These are phyloP conservation scores for Solenopsis invicta DNA, from an alignment of 1,140 invertebrate species.

Conservation along the genomic window DNA sequence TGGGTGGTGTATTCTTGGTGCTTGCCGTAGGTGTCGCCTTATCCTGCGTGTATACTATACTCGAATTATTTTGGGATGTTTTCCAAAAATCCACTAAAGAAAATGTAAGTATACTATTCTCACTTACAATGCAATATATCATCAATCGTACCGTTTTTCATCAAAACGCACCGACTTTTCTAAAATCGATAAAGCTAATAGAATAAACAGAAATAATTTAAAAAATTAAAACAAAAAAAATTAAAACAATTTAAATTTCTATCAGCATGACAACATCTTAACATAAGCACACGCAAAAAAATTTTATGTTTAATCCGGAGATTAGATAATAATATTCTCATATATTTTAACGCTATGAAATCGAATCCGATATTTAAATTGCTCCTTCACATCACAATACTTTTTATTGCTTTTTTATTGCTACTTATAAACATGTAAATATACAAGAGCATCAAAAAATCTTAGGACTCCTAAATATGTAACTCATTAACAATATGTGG, in stretches of 20 bases:
- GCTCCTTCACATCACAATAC: too few species aligned
- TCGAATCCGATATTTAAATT: too few species aligned
- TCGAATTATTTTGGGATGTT: conserved; percentile 80
- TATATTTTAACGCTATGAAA: too few species aligned
- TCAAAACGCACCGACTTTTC: neutral
- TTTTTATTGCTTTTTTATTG: too few species aligned
- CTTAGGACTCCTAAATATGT: too few species aligned
- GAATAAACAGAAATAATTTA: neutral
- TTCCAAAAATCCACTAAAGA: conserved; percentile 83
- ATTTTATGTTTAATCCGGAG: too few species aligned
- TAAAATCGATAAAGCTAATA: neutral
- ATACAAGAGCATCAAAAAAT: too few species aligned
- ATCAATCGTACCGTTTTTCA: neutral
- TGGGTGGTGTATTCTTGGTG: conserved; percentile 90
- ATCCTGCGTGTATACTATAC: conserved; percentile 75
- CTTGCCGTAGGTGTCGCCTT: conserved; percentile 84
- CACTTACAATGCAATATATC: conserved; percentile 5
- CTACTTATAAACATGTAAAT: too few species aligned
- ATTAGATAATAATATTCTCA: too few species aligned
- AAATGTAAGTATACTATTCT: conserved; percentile 79
- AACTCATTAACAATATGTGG: too few species aligned
- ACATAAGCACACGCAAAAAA: too few species aligned
- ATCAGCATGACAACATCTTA: neutral
- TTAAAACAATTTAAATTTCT: neutral
- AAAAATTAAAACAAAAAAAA: too few species aligned